Evolutionary conservation across 2,888 invertebrate genomes (phyloP).

Genomic region (Metellina segmentata): DNA sequence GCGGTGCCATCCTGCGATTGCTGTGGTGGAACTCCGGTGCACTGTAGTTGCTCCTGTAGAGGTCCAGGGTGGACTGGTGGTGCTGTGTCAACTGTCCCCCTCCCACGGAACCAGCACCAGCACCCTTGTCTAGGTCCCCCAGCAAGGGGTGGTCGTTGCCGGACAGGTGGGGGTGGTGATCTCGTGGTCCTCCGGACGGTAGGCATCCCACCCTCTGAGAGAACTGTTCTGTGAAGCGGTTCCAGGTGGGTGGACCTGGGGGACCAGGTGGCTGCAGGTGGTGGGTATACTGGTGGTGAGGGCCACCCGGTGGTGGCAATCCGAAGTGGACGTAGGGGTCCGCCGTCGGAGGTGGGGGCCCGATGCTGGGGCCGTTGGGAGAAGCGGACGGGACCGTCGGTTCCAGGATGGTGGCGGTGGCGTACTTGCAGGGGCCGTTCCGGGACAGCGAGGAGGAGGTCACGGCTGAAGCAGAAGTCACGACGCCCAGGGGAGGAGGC

Average conservation of each 20-base stretch:
- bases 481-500: conserved; percentile 28
- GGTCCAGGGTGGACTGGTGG: conserved; percentile 59
- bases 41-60: conserved; percentile 62
- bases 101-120: neutral
- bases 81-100: conserved; percentile 42
- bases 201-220: conserved; percentile 59
- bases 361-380: conserved; percentile 17
- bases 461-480: conserved; percentile 28
- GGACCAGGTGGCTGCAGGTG: conserved; percentile 62
- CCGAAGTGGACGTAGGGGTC: conserved; percentile 73
- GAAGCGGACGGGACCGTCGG: conserved; percentile 27
- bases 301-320: conserved; percentile 23
- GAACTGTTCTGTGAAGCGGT: conserved; percentile 67
- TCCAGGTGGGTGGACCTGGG: conserved; percentile 55
- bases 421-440: conserved; percentile 72
- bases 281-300: conserved; percentile 65
- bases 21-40: conserved; percentile 59
- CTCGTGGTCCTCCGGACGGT: conserved; percentile 38
- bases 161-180: conserved; percentile 47
- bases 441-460: conserved; percentile 43
- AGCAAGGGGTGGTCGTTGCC: conserved; percentile 60
- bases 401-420: conserved; percentile 59
- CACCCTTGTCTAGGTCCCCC: conserved; percentile 62
- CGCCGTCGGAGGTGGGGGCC: conserved; percentile 20
- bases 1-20: conserved; percentile 39